These are phyloP conservation scores for Regulus satrapa DNA, from an alignment of 2,113 vertebrate species.

Conservation along the genomic window DNA sequence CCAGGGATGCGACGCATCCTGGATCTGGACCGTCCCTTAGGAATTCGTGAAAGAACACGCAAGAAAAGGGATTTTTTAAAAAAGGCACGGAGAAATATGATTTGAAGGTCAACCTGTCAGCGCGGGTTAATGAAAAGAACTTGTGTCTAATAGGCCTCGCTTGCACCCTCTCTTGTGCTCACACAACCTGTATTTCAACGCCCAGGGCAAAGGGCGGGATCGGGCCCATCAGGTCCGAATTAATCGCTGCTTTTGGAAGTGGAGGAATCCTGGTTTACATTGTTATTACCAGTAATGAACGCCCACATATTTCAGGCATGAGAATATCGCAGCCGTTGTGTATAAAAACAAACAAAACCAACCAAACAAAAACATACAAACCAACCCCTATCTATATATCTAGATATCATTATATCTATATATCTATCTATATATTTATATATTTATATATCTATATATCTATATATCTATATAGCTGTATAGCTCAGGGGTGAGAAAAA, in stretches of 20 bases:
- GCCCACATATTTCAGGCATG: background rate
- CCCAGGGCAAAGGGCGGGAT: conserved; percentile 1
- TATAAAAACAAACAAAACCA: background rate
- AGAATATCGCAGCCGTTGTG: background rate
- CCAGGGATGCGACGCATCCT: background rate
- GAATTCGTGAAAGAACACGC: accelerated
- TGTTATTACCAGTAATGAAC: background rate
- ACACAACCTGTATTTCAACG: background rate
- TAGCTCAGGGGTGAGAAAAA: background rate
- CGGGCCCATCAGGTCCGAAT: conserved; percentile 18
- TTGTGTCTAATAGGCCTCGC: background rate
- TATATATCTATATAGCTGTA: too few relatives aligned
- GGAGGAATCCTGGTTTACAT: conserved; percentile 11
- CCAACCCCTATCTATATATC: too few relatives aligned
- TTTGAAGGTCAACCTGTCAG: conserved; percentile 45
- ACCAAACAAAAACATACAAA: background rate
- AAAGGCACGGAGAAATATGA: conserved; percentile 20
- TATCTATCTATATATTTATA: too few relatives aligned
- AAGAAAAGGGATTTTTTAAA: background rate
- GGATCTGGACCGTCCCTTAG: accelerated
- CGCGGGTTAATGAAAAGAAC: conserved; percentile 42
- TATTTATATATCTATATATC: too few relatives aligned
- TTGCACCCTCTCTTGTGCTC: background rate
- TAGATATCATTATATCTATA: too few relatives aligned
- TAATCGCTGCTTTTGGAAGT: background rate